Conservation (phyloP, 2,113 vertebrate genomes). For the Bubo blakistoni region DNA sequence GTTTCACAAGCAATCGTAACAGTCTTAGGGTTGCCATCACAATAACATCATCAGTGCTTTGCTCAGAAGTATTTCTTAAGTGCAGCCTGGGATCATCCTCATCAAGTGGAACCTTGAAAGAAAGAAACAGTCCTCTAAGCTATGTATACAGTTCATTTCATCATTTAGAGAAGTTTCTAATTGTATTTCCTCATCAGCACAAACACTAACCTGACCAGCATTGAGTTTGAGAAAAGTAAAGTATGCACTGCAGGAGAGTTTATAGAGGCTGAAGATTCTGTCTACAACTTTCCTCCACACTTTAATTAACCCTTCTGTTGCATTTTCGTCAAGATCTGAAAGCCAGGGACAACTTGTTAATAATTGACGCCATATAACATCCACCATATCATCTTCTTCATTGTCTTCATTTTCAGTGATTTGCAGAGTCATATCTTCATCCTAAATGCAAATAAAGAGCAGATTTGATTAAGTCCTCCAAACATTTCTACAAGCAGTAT, state of each 20-base stretch:
- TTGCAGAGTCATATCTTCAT: slow-evolving; percentile 96
- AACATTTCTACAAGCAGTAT: neutral
- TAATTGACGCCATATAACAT: slow-evolving; percentile 94
- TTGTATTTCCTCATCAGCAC: neutral
- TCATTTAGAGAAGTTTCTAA: neutral
- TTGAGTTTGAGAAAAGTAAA: slow-evolving; percentile 98
- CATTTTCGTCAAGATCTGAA: slow-evolving; percentile 85
- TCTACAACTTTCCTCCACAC: slow-evolving; percentile 96
- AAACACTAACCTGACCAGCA: slow-evolving; percentile 81
- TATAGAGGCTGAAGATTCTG: slow-evolving; percentile 95
- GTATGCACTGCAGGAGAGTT: slow-evolving; percentile 93
- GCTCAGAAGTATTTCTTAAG: slow-evolving; percentile 81
- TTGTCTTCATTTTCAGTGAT: slow-evolving; percentile 88
- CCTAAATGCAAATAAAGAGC: slow-evolving; percentile 69
- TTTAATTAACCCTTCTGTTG: slow-evolving; percentile 90
- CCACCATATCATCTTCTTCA: slow-evolving; percentile 94
- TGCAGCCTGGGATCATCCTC: slow-evolving; percentile 90
- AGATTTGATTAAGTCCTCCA: neutral
- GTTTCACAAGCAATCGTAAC: slow-evolving; percentile 91
- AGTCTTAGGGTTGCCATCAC: slow-evolving; percentile 96
- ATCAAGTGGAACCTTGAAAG: slow-evolving; percentile 81
- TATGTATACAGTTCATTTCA: neutral
- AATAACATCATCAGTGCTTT: slow-evolving; percentile 95
- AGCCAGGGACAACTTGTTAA: slow-evolving; percentile 91
- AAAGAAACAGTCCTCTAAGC: neutral